Conservation (phyloP, 2,888 invertebrate genomes). For the Melanchra persicariae region DNA sequence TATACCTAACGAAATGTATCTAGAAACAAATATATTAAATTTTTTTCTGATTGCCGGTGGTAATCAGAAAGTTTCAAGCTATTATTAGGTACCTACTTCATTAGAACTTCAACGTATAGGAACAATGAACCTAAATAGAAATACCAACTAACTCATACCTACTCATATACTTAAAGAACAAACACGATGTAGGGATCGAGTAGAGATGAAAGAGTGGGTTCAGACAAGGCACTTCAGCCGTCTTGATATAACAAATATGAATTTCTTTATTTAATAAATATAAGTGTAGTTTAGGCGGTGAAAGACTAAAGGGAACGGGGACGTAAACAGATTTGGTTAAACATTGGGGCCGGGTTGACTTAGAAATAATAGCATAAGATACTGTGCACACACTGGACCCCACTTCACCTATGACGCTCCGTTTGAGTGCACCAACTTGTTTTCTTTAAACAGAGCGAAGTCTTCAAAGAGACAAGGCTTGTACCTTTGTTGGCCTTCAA, state of each 20-base stretch:
- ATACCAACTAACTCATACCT: constrained; percentile 11
- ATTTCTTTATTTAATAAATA: constrained; percentile 76
- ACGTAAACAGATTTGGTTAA: constrained; percentile 88
- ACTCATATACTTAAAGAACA: constrained; percentile 39
- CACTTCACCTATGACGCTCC: constrained; percentile 85
- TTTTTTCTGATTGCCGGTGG: not conserved
- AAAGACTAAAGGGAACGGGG: constrained; percentile 86
- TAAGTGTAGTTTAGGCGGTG: constrained; percentile 79
- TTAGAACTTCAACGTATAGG: constrained; percentile 23
- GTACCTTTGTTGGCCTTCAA: constrained; percentile 68
- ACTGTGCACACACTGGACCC: constrained; percentile 84
- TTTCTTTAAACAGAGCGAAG: constrained; percentile 86
- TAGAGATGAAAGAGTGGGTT: constrained; percentile 63
- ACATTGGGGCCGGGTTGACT: constrained; percentile 85
- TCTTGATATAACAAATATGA: constrained; percentile 70
- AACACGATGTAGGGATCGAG: constrained; percentile 56
- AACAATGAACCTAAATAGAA: constrained; percentile 36
- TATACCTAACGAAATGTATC: not conserved
- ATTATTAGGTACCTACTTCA: constrained; percentile 34
- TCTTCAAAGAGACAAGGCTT: constrained; percentile 72
- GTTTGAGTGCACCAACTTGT: constrained; percentile 86
- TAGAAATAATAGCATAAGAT: constrained; percentile 90
- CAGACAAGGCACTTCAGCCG: constrained; percentile 63
- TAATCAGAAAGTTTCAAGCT: not conserved
- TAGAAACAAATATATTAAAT: not conserved